Conservation (phyloP, 2,888 invertebrate genomes). For the Pristionchus arcanus region DNA sequence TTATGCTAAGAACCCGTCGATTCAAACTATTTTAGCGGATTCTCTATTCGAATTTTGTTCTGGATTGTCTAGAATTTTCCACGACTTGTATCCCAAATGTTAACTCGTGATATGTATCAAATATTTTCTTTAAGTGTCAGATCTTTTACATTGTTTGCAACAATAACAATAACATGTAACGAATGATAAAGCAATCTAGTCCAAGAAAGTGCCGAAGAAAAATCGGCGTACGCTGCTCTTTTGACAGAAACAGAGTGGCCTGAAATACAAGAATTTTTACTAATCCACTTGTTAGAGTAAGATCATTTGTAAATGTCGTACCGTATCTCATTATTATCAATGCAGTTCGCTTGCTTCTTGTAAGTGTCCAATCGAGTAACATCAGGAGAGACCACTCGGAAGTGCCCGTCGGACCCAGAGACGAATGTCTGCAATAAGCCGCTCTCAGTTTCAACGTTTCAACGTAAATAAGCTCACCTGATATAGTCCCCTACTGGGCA, state of each 20-base stretch:
- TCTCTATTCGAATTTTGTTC: too few relatives aligned
- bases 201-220: slow-evolving; percentile 16
- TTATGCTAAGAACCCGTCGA: too few relatives aligned
- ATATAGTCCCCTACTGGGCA: slow-evolving; percentile 1
- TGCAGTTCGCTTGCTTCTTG: neutral
- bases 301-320: too few relatives aligned
- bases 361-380: neutral
- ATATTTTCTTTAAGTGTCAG: neutral
- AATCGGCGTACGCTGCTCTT: neutral
- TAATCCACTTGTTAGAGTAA: too few relatives aligned
- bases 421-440: slow-evolving; percentile 13
- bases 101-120: too few relatives aligned
- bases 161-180: slow-evolving; percentile 16
- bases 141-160: slow-evolving; percentile 35
- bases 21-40: too few relatives aligned
- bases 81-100: too few relatives aligned
- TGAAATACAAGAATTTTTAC: neutral
- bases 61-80: too few relatives aligned
- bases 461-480: neutral
- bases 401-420: neutral
- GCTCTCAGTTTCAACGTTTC: too few relatives aligned
- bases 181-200: neutral
- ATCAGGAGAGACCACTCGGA: neutral
- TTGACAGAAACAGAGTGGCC: slow-evolving; percentile 25
- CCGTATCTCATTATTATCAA: slow-evolving; percentile 28